Base-by-base conservation (phyloP, 2,888 invertebrate species). In the Muschampia plurimacula region DNA sequence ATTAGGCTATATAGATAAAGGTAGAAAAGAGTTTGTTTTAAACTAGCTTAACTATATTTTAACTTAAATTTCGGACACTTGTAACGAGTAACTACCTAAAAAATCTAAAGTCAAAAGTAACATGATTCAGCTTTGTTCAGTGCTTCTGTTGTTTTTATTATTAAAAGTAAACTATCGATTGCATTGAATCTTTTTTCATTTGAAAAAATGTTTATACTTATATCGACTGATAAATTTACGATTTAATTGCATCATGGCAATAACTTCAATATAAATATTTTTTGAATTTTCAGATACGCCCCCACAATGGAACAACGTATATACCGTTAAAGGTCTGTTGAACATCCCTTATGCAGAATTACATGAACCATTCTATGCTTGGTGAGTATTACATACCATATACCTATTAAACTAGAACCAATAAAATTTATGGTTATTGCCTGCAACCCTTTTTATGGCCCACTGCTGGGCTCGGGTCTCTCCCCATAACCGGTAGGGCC, bases 261-360 rank as follows among this genome's bases (percentile, higher is more conserved):
- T 22, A 22, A 22, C 22, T 22, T 22, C 22, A 22, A 0, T 22
- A 22, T 22, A 22, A 22, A 22, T 22, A 22, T 22, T 65, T 49
- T 59, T 52, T 49, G 66, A 41, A 66, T 57, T 67, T 80, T 0
- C 79, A 93, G 93, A 87, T 55, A 59, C 83, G 8, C 89, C 95
- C 1, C 97, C 97, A 15, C 89, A 91, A 87, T 98, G 98, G 96
- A 97, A 95, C 82, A 85, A 95, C 0, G 95, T 96, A 0, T 98
- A 98, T 84, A 96, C 96, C 0, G 96, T 97, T 0, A 96, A 96
- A 83, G 98, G 98, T 4, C 95, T 96, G 4, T 89, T 99, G 39
- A 96, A 95, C 79, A 97, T 99, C 77, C 99, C 99, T 0, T 99
- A 99, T 92, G 99, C 99, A 0, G 99, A 99, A 92, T 96, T 99